Evolutionary conservation across 2,113 vertebrate species (phyloP).

Genomic region (Leptocoma aspasia): DNA sequence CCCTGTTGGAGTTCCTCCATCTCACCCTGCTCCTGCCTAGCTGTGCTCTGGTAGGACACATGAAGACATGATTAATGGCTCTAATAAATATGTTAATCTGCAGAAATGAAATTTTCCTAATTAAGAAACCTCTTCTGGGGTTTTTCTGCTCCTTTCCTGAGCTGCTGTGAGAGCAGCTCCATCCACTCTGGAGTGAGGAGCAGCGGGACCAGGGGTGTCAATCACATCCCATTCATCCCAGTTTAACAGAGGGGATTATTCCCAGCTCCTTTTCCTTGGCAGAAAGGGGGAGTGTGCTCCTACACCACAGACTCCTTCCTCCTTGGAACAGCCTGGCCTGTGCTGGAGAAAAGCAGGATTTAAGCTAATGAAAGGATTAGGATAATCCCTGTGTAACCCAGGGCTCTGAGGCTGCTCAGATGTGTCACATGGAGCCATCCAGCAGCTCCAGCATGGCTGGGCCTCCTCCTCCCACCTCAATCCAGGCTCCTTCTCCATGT

Average conservation of each 20-base stretch:
- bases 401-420: not conserved
- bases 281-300: not conserved
- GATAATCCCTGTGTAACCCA: not conserved
- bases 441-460: not conserved
- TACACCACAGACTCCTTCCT: not conserved
- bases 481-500: not conserved
- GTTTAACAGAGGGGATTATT: not conserved
- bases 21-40: not conserved
- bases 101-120: slow-evolving; percentile 4
- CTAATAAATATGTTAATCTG: slow-evolving; percentile 22
- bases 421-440: not conserved
- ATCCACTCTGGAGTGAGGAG: not conserved
- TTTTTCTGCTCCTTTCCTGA: not conserved
- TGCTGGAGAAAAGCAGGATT: slow-evolving; percentile 5
- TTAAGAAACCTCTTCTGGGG: not conserved
- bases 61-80: not conserved
- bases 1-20: not conserved
- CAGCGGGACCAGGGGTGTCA: not conserved
- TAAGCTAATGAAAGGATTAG: slow-evolving; percentile 28
- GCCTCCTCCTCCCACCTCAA: not conserved
- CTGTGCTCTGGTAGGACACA: not conserved
- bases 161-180: not conserved
- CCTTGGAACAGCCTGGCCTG: not conserved
- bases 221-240: not conserved
- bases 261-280: not conserved